Evolutionary conservation across 2,113 vertebrate species (phyloP).

Genomic region (Paramormyrops kingsleyae): DNA sequence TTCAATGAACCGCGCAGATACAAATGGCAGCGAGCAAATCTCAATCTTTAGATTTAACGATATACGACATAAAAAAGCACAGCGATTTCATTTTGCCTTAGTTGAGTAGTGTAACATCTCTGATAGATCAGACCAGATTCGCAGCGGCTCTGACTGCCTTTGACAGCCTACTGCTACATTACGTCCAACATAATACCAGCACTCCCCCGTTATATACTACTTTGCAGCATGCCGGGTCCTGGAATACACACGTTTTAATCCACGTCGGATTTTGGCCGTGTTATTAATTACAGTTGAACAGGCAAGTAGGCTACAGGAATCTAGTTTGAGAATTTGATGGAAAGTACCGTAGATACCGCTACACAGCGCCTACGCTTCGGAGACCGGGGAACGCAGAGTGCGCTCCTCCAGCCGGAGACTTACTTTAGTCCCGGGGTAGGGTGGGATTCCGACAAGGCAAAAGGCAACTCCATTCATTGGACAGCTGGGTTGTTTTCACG

Average conservation of each 20-base stretch:
- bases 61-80: background rate
- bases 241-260: background rate
- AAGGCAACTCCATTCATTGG: slow-evolving; percentile 94
- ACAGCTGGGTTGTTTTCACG: slow-evolving; percentile 38
- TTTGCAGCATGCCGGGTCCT: background rate
- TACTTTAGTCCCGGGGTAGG: slow-evolving; percentile 62
- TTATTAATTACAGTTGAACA: background rate
- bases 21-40: background rate
- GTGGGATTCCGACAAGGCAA: slow-evolving; percentile 91
- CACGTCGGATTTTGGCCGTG: background rate
- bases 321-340: background rate
- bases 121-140: background rate
- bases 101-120: background rate
- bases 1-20: background rate
- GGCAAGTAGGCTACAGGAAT: background rate
- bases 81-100: background rate
- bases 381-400: background rate
- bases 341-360: background rate
- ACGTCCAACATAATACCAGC: background rate
- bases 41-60: background rate
- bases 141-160: background rate
- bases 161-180: background rate
- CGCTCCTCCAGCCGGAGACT: slow-evolving; percentile 33
- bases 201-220: background rate
- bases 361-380: background rate